Conservation (phyloP, 2,888 invertebrate genomes). For the Rotaria socialis region DNA sequence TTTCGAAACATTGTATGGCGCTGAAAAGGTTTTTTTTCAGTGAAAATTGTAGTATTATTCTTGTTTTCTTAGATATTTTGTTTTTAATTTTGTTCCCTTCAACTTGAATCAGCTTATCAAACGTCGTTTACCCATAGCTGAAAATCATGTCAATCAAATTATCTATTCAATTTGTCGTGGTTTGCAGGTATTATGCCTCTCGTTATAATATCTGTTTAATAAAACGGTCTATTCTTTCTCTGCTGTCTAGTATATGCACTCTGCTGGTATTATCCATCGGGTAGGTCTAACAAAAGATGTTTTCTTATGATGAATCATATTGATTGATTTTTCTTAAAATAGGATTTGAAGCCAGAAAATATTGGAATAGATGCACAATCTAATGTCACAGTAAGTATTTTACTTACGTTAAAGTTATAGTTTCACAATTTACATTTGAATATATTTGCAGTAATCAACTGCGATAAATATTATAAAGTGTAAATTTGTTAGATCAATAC, state of each 20-base stretch:
- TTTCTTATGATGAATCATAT: neutral
- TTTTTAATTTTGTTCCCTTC: neutral
- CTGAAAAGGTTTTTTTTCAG: neutral
- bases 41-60: neutral
- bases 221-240: neutral
- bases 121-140: neutral
- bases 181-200: neutral
- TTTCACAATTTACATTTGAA: no score
- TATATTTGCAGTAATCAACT: no score
- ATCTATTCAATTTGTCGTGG: neutral
- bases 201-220: neutral
- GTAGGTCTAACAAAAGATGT: neutral
- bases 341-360: constrained; percentile 81
- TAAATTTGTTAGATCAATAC: no score
- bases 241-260: neutral
- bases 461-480: no score
- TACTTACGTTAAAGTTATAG: no score
- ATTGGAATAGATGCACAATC: constrained; percentile 99
- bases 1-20: neutral
- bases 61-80: neutral
- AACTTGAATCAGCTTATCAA: neutral
- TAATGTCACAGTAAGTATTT: constrained; percentile 69
- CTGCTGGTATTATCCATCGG: neutral
- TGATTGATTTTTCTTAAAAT: constrained; percentile 65
- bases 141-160: neutral